Base-by-base conservation (phyloP, 2,113 vertebrate genomes). In the Camelus bactrianus region DNA sequence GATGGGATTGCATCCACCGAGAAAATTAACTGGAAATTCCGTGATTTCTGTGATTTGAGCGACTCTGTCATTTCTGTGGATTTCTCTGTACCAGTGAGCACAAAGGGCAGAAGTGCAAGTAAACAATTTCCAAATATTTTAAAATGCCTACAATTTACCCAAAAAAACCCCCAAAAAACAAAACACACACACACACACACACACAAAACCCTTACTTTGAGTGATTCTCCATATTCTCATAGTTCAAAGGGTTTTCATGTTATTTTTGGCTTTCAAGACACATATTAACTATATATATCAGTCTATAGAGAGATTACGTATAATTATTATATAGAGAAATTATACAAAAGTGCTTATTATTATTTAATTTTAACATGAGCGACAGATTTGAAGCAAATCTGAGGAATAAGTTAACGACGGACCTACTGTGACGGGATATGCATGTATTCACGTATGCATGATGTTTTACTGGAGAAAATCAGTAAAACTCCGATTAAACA, bases 11-110 rank as follows among this genome's bases (percentile, higher is more conserved):
- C 26, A 26, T 35, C 62, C 67, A 5, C 72, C 3, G 35, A 79
- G 79, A 92, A 90, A 93, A 73, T 69, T 8, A 88, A 42, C 64
- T n/a, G 70, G 69, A 88, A 85, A 75, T n/a, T 54, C 15, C 42
- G 50, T 20, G 22, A 38, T 19, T 95, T 42, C 22, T 48, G 8
- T 6, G 73, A 48, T 30, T 54, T 52, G 20, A 62, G 42, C 6
- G 7, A 48, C 60, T 62, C 24, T 6, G 28, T 24, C 91, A 19
- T 83, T 82, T 58, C 7, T 6, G 2, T 58, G 35, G n/a, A 6
- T 77, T 60, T 38, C 35, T 28, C 56, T 13, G 10, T 16, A 12
- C 6, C 14, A 28, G 52, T 46, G 13, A 84, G 65, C 8, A 22
- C 15, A 35, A 9, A 54, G 35, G 1, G 9, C 2, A 38, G 76